Evolutionary conservation across 2,113 vertebrate species (phyloP).

Genomic region (Tragelaphus scriptus): DNA sequence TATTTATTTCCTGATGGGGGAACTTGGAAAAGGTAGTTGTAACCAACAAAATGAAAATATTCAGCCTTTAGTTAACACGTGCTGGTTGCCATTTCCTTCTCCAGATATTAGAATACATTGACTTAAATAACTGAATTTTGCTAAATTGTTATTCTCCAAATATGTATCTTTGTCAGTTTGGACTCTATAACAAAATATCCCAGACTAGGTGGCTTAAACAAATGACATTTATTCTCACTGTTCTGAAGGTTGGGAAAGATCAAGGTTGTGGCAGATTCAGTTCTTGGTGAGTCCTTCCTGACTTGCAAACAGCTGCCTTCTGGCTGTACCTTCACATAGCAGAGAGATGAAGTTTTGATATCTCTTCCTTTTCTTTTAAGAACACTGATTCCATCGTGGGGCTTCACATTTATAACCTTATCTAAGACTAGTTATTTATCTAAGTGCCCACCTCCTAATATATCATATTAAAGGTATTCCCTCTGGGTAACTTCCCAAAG

Average conservation of each 20-base stretch:
- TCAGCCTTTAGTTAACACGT: background rate
- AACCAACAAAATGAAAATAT: conserved; percentile 40
- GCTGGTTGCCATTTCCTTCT: background rate
- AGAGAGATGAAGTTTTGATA: background rate
- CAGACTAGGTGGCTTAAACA: background rate
- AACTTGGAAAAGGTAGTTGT: conserved; percentile 30
- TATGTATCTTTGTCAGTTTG: background rate
- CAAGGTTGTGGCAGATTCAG: background rate
- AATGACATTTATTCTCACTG: background rate
- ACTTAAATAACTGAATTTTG: background rate
- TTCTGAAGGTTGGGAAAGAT: background rate
- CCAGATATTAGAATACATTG: conserved; percentile 16
- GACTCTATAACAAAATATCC: background rate
- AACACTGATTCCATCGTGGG: background rate
- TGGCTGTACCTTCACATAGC: background rate
- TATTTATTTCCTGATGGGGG: conserved; percentile 12
- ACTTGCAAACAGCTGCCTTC: background rate
- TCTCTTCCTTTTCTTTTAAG: background rate
- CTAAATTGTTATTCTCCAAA: background rate
- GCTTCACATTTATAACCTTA: background rate
- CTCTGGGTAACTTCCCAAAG: background rate
- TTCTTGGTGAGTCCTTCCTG: background rate
- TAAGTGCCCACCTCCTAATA: background rate
- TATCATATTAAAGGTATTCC: background rate
- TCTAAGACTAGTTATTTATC: background rate